A percentile compares a stretch with the other conserved stretches of the same genome.
These are phyloP conservation scores for Cebidichthys violaceus DNA, from an alignment of 2,113 vertebrate species.

Conservation along the genomic window DNA sequence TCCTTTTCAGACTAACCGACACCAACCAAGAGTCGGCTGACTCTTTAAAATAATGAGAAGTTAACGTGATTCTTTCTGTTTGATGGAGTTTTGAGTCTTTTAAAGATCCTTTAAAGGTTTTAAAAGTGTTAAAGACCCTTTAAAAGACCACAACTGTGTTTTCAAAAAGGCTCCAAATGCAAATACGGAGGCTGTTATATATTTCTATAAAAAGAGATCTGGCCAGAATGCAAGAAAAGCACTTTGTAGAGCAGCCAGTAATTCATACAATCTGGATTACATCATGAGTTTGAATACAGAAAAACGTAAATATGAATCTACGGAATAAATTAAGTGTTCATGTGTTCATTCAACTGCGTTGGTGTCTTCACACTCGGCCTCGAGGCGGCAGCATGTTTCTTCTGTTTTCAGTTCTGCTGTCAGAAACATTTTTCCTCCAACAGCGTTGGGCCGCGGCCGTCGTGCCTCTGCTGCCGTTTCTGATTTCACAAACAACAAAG, in stretches of 20 bases:
- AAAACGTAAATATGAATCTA: not conserved
- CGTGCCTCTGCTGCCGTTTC: not conserved
- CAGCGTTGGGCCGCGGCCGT: not conserved
- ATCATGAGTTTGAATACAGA: not conserved
- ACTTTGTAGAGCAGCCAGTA: not conserved
- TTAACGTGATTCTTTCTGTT: not conserved
- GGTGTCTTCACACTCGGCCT: not conserved
- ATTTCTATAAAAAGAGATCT: not conserved
- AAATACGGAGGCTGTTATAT: not conserved
- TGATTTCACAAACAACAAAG: conserved; percentile 22
- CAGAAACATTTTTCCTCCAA: conserved; percentile 18
- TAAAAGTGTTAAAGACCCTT: not conserved
- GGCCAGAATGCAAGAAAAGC: not conserved
- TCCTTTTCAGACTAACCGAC: too few relatives aligned
- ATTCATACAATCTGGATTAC: not conserved
- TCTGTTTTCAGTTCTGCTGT: conserved; percentile 19
- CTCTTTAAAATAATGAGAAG: not conserved
- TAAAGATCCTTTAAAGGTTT: not conserved
- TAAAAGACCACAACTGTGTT: not conserved
- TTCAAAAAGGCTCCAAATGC: not conserved
- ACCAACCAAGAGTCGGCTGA: not conserved
- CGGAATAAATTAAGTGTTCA: not conserved
- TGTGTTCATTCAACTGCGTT: conserved; percentile 10
- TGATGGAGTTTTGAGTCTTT: not conserved
- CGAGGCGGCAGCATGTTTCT: not conserved